Evolutionary conservation across 2,797 vertebrate genomes (phyloP).

Genomic region (Chloroceryle inda): DNA sequence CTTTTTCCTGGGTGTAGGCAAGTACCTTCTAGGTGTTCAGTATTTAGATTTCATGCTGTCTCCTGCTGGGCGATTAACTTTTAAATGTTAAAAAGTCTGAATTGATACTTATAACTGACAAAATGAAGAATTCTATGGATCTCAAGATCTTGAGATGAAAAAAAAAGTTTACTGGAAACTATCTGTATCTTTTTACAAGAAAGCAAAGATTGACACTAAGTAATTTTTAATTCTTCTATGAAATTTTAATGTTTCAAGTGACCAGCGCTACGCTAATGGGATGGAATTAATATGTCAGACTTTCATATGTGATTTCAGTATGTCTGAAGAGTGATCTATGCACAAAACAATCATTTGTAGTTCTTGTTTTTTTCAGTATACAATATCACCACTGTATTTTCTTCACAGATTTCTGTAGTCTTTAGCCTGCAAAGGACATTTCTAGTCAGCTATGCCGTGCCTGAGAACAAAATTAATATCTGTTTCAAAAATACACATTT

Average conservation of each 20-base stretch:
- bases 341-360: neutral
- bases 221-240: neutral
- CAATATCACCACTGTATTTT: neutral
- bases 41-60: neutral
- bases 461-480: neutral
- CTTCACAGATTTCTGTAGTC: neutral
- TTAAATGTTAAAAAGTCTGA: neutral
- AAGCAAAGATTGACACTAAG: neutral
- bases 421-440: neutral
- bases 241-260: neutral
- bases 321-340: neutral
- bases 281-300: neutral
- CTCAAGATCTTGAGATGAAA: neutral
- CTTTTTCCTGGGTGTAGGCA: neutral
- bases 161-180: neutral
- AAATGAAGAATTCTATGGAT: neutral
- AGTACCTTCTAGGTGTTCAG: neutral
- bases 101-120: neutral
- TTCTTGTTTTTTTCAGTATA: neutral
- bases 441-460: neutral
- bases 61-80: neutral
- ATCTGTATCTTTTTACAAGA: neutral
- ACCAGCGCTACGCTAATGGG: neutral
- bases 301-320: neutral
- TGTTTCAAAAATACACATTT: neutral